phyloP scores from a whole-genome alignment of 2,888 invertebrate genomes.

The Nomada fabriciana region DNA sequence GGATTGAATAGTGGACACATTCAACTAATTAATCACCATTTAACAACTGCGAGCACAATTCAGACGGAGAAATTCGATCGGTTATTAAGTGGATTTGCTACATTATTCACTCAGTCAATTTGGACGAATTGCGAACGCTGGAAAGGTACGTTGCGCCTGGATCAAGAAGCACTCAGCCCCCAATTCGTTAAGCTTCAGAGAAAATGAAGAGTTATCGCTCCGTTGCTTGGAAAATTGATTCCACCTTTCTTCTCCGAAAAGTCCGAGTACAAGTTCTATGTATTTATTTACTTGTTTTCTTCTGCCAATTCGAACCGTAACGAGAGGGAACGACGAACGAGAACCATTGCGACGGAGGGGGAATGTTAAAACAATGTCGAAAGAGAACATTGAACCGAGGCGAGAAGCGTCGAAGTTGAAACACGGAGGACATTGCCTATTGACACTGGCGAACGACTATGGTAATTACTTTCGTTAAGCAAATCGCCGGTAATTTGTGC shows the following conservation, averaged over 20 bases:
- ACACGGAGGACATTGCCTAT: slow-evolving; percentile 22
- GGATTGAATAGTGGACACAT: not conserved
- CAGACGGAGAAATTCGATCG: not conserved
- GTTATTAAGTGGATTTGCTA: slow-evolving; percentile 26
- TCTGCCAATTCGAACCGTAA: too few species aligned
- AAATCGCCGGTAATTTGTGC: slow-evolving; percentile 56
- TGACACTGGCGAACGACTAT: slow-evolving; percentile 30
- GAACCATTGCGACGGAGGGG: not conserved
- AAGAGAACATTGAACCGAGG: not conserved
- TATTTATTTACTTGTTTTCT: slow-evolving; percentile 20
- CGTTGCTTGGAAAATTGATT: slow-evolving; percentile 59
- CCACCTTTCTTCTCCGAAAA: slow-evolving; percentile 27
- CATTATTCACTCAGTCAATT: not conserved
- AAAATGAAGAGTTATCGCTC: slow-evolving; percentile 60
- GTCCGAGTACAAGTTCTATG: slow-evolving; percentile 32
- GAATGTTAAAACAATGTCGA: too few species aligned
- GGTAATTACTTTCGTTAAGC: slow-evolving; percentile 67
- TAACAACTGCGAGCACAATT: too few species aligned
- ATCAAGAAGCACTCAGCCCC: slow-evolving; percentile 39
- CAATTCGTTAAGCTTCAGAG: slow-evolving; percentile 55
- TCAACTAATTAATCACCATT: not conserved
- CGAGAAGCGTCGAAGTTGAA: slow-evolving; percentile 10
- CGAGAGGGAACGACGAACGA: too few species aligned
- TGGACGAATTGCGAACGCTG: slow-evolving; percentile 2
- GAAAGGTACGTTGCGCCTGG: slow-evolving; percentile 35